These are phyloP conservation scores for Chromis chromis DNA, from an alignment of 2,797 vertebrate genomes.

Conservation along the genomic window DNA sequence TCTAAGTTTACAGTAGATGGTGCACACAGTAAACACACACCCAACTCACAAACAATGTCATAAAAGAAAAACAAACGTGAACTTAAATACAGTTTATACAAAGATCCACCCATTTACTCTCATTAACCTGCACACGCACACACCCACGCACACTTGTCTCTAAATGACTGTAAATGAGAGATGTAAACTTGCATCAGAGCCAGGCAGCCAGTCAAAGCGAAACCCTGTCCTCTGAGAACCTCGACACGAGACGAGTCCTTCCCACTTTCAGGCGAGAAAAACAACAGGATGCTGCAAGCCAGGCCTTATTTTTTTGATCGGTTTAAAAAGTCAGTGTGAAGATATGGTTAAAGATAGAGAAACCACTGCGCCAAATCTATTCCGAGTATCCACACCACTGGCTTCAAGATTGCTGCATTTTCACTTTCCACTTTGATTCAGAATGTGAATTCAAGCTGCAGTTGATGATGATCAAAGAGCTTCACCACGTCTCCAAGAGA, in stretches of 20 bases:
- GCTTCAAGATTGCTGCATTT: not conserved
- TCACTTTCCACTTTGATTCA: conserved; percentile 29
- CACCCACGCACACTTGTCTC: conserved; percentile 23
- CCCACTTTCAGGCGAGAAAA: conserved; percentile 70
- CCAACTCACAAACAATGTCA: not conserved
- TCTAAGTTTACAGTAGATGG: conserved; percentile 16
- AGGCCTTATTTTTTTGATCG: conserved; percentile 29
- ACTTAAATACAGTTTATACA: conserved; percentile 51
- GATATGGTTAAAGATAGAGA: conserved; percentile 18
- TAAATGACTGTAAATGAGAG: conserved; percentile 61
- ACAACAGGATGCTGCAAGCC: conserved; percentile 70
- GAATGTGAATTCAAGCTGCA: conserved; percentile 11
- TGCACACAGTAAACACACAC: too few species aligned
- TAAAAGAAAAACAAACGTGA: conserved; percentile 33
- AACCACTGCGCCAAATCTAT: conserved; percentile 20
- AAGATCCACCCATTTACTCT: conserved; percentile 16
- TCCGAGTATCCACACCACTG: not conserved
- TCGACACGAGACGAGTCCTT: conserved; percentile 46
- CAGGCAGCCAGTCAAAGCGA: conserved; percentile 63
- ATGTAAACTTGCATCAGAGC: conserved; percentile 42
- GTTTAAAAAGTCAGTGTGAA: conserved; percentile 13
- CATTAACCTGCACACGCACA: conserved; percentile 22
- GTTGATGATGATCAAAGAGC: conserved; percentile 9
- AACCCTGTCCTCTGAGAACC: conserved; percentile 69
- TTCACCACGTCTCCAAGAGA: too few species aligned